Percentiles rank a stretch among this genome's conserved stretches.
Conservation (phyloP, 2,888 invertebrate species). For the Operophtera brumata region DNA sequence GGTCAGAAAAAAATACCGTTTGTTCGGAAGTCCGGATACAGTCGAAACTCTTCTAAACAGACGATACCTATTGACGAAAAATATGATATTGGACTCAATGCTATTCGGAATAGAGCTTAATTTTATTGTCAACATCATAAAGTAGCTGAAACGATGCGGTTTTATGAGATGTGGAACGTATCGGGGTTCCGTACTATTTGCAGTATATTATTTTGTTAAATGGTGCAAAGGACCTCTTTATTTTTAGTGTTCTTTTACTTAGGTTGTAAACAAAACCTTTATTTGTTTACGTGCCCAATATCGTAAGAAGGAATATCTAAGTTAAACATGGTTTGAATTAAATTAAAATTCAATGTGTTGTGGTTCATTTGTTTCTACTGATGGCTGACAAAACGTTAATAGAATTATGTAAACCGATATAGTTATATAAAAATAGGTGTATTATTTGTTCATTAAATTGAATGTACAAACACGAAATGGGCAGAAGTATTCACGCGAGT, state of each 20-base stretch:
- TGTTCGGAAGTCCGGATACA: constrained; percentile 33
- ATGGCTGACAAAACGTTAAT: not conserved
- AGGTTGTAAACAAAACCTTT: constrained; percentile 25
- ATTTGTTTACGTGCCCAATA: constrained; percentile 12
- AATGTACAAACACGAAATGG: too few relatives aligned
- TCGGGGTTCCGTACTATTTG: constrained; percentile 31
- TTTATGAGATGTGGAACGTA: constrained; percentile 40
- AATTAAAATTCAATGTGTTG: not conserved
- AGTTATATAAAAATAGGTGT: too few relatives aligned
- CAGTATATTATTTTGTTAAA: constrained; percentile 33
- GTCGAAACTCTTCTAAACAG: constrained; percentile 29
- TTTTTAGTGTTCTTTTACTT: constrained; percentile 17
- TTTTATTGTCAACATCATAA: constrained; percentile 36
- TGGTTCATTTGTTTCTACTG: not conserved
- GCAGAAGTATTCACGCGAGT: too few relatives aligned
- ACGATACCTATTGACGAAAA: constrained; percentile 37
- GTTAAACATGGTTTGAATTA: not conserved
- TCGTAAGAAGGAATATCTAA: not conserved
- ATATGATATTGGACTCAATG: constrained; percentile 45
- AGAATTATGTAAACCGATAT: too few relatives aligned
- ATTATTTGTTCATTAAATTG: too few relatives aligned
- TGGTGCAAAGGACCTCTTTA: constrained; percentile 24
- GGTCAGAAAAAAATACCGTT: not conserved
- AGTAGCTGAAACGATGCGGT: constrained; percentile 31
- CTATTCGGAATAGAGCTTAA: constrained; percentile 39